Evolutionary conservation across 53 echinoderm and acorn worm genomes (phyloP).

Genomic region (Holothuria scabra): DNA sequence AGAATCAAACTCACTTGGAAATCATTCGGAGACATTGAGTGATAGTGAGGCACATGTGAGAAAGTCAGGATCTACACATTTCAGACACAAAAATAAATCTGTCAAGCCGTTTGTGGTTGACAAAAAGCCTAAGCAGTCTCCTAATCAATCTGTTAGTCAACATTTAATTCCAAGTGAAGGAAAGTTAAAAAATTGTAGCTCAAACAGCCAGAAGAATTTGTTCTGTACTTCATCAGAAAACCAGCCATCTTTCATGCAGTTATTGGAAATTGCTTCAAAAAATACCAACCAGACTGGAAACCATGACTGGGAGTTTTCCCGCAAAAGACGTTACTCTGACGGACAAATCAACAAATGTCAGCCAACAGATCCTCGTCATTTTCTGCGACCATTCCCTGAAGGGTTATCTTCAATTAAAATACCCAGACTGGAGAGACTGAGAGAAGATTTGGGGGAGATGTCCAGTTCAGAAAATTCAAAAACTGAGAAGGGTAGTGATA

Average conservation of each 20-base stretch:
- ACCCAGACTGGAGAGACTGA: slow-evolving; percentile 8
- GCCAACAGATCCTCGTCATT: background rate
- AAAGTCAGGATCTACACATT: no score
- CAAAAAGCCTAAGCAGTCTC: no score
- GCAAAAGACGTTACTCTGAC: slow-evolving; percentile 20
- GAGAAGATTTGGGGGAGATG: background rate
- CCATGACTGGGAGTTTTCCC: background rate
- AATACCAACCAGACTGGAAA: background rate
- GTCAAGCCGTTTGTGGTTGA: no score
- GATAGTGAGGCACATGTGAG: no score
- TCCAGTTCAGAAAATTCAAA: no score
- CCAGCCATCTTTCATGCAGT: slow-evolving; percentile 17
- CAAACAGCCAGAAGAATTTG: slow-evolving; percentile 1
- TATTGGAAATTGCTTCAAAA: background rate
- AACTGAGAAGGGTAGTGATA: no score
- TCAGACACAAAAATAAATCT: no score
- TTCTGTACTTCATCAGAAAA: background rate
- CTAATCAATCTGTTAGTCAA: no score
- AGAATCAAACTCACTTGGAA: no score
- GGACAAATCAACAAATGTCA: slow-evolving; percentile 21
- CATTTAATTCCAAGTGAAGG: background rate
- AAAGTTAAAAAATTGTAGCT: background rate
- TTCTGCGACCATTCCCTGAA: background rate
- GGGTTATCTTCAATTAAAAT: background rate
- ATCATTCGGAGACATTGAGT: no score